phyloP scores from a whole-genome alignment of 2,888 invertebrate species.

The Troides helena region DNA sequence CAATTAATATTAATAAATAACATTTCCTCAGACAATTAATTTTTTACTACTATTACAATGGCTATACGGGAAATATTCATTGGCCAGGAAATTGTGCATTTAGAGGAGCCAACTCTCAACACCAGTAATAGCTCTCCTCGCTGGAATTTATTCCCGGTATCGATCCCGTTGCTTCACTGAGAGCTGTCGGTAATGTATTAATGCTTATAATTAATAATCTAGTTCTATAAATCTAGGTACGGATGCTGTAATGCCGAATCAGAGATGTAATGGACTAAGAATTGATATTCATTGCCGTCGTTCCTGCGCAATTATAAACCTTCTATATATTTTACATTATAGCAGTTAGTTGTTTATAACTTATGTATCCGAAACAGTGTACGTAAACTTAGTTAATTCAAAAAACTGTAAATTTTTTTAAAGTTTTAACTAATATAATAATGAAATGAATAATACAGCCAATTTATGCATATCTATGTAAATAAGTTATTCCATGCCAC shows the following conservation, averaged over 20 bases:
- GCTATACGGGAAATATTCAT: constrained; percentile 28
- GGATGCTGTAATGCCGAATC: not conserved
- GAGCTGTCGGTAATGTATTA: constrained; percentile 17
- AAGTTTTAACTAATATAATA: no score
- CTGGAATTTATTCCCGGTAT: constrained; percentile 26
- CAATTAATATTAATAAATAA: not conserved
- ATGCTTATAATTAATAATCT: constrained; percentile 21
- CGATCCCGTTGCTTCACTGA: constrained; percentile 26
- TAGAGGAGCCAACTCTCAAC: constrained; percentile 11
- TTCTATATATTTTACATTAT: no score
- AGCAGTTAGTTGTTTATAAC: no score
- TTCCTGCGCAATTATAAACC: no score
- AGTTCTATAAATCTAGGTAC: not conserved
- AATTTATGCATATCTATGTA: no score
- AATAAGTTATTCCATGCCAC: no score
- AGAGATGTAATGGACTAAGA: no score
- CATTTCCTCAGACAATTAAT: constrained; percentile 6
- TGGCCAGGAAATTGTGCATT: constrained; percentile 28
- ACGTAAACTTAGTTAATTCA: no score
- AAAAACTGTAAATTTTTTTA: no score
- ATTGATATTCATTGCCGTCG: no score
- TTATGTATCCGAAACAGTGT: no score
- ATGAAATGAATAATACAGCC: no score
- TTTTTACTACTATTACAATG: constrained; percentile 23
- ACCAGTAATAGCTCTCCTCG: constrained; percentile 25